Base-by-base conservation (phyloP, 2,113 vertebrate species). In the Bambusicola thoracicus region DNA sequence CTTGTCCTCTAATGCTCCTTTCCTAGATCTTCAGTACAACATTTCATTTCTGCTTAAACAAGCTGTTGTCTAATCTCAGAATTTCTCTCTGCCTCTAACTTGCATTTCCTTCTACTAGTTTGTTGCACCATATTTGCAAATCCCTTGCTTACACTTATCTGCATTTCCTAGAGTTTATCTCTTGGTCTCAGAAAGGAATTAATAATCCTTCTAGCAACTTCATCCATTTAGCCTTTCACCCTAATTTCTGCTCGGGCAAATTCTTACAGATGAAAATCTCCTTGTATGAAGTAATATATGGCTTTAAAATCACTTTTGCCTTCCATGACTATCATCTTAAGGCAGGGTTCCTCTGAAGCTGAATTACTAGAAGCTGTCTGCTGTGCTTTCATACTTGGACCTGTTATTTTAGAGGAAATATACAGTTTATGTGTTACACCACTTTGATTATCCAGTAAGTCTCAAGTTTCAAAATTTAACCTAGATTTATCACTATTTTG, bases 101-200 rank as follows among this genome's bases (percentile, higher is more conserved):
- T 56, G 25, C 6, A 3, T 65, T 65, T 89, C 8, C 29, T 79
- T 67, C 44, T 56, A 10, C 18, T 36, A 46, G 36, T 85, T 86
- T 53, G 4, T 44, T 66, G 80, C 44, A 32, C 46, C 6, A 2
- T 51, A 6, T 11, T 84, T 0, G 0, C 24, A 70, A 53, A 77
- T 93, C 70, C 70, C 36, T 59, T 69, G 65, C 14, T 93, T 61
- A 78, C 6, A 5, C n/a, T 12, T 30, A 1, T 62, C 74, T 89
- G 36, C 63, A 34, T 87, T 68, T 85, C 68, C 32, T 25, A 46
- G 40, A 30, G 62, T 86, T 86, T 69, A 94, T 93, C 84, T 41
- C 77, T 81, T 61, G 32, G 88, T 92, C 90, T 90, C 77, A 96
- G 83, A 95, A 90, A 89, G 65, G 73, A 88, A 70, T 85, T 79